phyloP scores from a whole-genome alignment of 2,888 invertebrate genomes.

The Nebria salina region DNA sequence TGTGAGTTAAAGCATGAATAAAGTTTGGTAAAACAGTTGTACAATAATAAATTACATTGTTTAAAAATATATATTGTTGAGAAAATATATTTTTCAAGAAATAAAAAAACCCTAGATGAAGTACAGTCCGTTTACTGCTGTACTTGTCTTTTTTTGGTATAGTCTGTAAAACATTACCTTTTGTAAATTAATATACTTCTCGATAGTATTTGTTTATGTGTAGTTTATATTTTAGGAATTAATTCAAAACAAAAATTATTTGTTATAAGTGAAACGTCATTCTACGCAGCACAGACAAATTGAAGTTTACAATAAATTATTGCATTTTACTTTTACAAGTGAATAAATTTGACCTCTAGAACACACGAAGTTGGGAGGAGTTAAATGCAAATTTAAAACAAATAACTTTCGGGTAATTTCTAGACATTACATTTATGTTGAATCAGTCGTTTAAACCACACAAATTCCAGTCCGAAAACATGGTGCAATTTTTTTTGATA shows the following conservation, averaged over 20 bases:
- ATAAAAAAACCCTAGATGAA: slow-evolving; percentile 15
- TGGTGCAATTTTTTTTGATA: neutral
- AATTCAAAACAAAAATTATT: slow-evolving; percentile 35
- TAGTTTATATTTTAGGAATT: slow-evolving; percentile 46
- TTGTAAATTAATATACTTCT: slow-evolving; percentile 25
- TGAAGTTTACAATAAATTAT: slow-evolving; percentile 27
- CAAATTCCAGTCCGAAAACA: neutral
- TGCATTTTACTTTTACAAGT: slow-evolving; percentile 39
- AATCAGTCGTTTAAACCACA: neutral
- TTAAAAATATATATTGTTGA: neutral
- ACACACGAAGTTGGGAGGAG: slow-evolving; percentile 44
- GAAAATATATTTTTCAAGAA: neutral
- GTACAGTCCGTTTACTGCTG: slow-evolving; percentile 36
- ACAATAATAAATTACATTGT: too few species aligned
- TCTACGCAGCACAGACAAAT: slow-evolving; percentile 20
- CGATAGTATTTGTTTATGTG: slow-evolving; percentile 36
- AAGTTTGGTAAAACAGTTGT: too few species aligned
- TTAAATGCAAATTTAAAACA: slow-evolving; percentile 46
- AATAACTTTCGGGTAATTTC: slow-evolving; percentile 40
- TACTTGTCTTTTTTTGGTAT: slow-evolving; percentile 37
- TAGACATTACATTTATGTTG: neutral
- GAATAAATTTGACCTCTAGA: slow-evolving; percentile 47
- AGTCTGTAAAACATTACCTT: slow-evolving; percentile 33
- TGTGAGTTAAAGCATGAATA: too few species aligned
- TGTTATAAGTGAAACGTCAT: slow-evolving; percentile 30